Base-by-base conservation (phyloP, 2,113 vertebrate species). In the Rostratula benghalensis region DNA sequence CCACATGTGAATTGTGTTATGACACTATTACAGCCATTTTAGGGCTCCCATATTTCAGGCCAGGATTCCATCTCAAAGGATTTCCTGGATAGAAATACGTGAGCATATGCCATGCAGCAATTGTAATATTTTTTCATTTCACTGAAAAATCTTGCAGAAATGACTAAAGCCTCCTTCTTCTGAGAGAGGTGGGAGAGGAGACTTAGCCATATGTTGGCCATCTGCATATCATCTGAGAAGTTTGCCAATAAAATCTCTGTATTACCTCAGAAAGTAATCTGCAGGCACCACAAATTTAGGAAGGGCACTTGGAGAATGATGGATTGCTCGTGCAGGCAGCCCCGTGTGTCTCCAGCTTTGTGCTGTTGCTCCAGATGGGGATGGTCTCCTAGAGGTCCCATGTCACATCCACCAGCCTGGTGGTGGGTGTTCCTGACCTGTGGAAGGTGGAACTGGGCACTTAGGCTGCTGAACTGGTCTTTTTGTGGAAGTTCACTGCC, bases 401-500 rank as follows among this genome's bases (percentile, higher is more conserved):
- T 3, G 14, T 74, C 64, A 51, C 33, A 1, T 33, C 59, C 89
- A 33, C 53, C 68, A 74, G 30, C 80, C 48, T 27, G 28, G 30
- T 21, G 0, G 0, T 2, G 35, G 35, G 8, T 25, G 21, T 28
- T 68, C 35, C 35, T 51, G 31, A 2, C 13, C 35, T 21, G 23
- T 4, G 30, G 1, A 2, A 51, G 13, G 3, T 48, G 67, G 15
- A 30, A 13, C 56, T 5, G 10, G 45, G 13, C 30, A 11, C 35
- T 59, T 45, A 7, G 0, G 56, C 37, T 84, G 79, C 30, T 70
- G n/a, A 75, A 20, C 30, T 35, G 31, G 7, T 80, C 13, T 48
- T 76, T 51, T 31, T 10, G 33, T 68, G 71, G 28, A n/a, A 48
- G 37, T 25, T 30, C 25, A 19, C 30, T 35, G 57, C 18, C 3